Percentiles rank a stretch among this genome's conserved stretches.
phyloP scores from a whole-genome alignment of 2,888 invertebrate species.

The Geophilus truncorum region DNA sequence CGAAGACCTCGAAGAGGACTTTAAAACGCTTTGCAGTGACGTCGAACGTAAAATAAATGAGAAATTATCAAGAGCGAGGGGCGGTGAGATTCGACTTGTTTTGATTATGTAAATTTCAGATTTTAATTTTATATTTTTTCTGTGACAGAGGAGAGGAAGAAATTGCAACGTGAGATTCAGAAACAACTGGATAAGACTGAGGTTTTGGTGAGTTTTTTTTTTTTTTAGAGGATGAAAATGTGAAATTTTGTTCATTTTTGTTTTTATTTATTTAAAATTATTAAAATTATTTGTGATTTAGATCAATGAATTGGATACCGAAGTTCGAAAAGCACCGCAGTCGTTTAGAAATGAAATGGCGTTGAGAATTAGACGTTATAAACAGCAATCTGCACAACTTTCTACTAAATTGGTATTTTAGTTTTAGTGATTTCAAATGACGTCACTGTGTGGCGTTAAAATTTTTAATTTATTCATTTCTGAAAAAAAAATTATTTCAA shows the following conservation, averaged over 20 bases:
- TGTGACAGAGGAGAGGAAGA: slow-evolving; percentile 25
- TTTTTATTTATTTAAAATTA: no score
- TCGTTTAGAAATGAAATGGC: slow-evolving; percentile 14
- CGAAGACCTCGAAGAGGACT: slow-evolving; percentile 4
- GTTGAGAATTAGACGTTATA: background rate
- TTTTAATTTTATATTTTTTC: background rate
- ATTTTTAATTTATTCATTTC: no score
- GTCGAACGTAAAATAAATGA: background rate
- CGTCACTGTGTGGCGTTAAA: no score
- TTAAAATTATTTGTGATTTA: no score
- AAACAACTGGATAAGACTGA: slow-evolving; percentile 1
- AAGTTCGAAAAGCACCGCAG: slow-evolving; percentile 5
- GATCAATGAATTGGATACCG: background rate
- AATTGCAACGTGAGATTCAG: slow-evolving; percentile 3
- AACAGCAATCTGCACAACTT: background rate
- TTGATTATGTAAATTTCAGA: background rate
- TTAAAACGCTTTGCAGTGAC: background rate
- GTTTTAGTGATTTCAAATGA: no score
- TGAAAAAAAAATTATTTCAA: no score
- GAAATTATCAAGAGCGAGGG: background rate
- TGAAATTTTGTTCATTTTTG: no score
- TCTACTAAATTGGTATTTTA: background rate
- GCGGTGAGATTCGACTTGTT: slow-evolving; percentile 6
- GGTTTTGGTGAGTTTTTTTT: background rate
- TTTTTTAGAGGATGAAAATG: no score